Evolutionary conservation across 1,140 invertebrate species (phyloP).

Genomic region (silkworm (Bombyx mori)): DNA sequence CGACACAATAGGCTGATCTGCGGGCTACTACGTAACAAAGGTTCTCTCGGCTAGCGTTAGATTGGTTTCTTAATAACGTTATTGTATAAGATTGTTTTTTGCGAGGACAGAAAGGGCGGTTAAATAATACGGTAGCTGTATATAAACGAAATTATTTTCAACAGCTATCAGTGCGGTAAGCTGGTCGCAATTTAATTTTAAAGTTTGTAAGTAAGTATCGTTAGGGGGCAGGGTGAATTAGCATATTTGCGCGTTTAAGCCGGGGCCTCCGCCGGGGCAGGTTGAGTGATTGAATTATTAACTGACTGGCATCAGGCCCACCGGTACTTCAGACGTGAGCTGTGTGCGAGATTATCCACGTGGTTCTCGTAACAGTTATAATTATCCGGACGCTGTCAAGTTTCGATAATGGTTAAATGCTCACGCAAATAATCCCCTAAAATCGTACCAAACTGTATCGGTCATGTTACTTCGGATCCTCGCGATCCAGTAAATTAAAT

Average conservation of each 20-base stretch:
- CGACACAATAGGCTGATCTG: no score
- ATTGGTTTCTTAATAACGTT: no score
- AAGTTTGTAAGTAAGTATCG: conserved; percentile 25
- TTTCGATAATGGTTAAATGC: conserved; percentile 21
- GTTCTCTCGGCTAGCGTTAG: no score
- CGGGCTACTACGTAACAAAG: no score
- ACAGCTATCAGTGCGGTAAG: conserved; percentile 17
- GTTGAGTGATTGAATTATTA: conserved; percentile 43
- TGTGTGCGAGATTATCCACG: conserved; percentile 21
- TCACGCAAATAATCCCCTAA: conserved; percentile 14
- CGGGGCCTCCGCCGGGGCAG: conserved; percentile 12
- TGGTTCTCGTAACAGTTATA: conserved; percentile 28
- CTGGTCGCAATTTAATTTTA: conserved; percentile 28
- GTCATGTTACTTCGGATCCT: not conserved
- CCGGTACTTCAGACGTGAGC: conserved; percentile 26
- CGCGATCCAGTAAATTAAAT: no score
- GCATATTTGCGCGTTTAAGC: conserved; percentile 39
- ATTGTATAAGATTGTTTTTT: no score
- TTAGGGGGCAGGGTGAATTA: conserved; percentile 18
- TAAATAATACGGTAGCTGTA: no score
- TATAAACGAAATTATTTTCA: conserved; percentile 6
- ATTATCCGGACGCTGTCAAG: conserved; percentile 20
- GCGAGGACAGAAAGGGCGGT: no score
- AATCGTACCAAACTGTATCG: not conserved
- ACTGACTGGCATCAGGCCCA: conserved; percentile 25